Percentiles rank a stretch among this genome's conserved stretches.
Evolutionary conservation across 2,113 vertebrate genomes (phyloP).

Genomic region (Elaphurus davidianus): DNA sequence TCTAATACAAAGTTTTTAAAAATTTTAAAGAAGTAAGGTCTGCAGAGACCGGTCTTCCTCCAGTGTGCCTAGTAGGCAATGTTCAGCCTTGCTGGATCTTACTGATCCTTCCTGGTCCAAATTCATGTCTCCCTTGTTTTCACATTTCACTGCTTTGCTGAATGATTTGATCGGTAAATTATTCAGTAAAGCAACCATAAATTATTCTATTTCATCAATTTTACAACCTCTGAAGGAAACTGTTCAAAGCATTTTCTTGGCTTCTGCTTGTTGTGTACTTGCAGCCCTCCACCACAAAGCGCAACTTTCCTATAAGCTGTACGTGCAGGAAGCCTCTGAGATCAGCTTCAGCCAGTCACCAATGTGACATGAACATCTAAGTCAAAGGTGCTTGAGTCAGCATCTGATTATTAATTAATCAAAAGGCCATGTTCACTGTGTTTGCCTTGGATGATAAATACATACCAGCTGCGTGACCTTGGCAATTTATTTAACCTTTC

Average conservation of each 20-base stretch:
- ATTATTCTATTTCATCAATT: slow-evolving; percentile 54
- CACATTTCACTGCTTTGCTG: background rate
- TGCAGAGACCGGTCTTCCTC: background rate
- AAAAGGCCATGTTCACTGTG: background rate
- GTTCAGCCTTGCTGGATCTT: background rate
- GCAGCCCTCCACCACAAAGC: background rate
- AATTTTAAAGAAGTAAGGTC: background rate
- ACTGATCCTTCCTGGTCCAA: background rate
- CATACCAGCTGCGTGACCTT: too few species aligned
- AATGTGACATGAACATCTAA: background rate
- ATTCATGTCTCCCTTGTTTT: background rate
- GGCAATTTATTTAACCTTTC: background rate
- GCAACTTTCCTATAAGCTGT: background rate
- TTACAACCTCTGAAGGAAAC: slow-evolving; percentile 37
- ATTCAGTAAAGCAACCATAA: slow-evolving; percentile 53
- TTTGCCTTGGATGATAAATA: background rate
- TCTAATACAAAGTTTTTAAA: background rate
- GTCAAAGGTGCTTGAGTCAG: too few species aligned
- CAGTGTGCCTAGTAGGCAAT: fast-evolving
- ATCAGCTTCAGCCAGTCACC: background rate
- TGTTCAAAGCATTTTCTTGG: slow-evolving; percentile 11
- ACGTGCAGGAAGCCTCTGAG: background rate
- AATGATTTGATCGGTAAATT: slow-evolving; percentile 31
- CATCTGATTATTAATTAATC: too few species aligned
- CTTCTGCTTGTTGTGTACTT: fast-evolving